A percentile compares a stretch with the other conserved stretches of the same genome.
Evolutionary conservation across 2,888 invertebrate species (phyloP).

Genomic region (Muschampia plurimacula): DNA sequence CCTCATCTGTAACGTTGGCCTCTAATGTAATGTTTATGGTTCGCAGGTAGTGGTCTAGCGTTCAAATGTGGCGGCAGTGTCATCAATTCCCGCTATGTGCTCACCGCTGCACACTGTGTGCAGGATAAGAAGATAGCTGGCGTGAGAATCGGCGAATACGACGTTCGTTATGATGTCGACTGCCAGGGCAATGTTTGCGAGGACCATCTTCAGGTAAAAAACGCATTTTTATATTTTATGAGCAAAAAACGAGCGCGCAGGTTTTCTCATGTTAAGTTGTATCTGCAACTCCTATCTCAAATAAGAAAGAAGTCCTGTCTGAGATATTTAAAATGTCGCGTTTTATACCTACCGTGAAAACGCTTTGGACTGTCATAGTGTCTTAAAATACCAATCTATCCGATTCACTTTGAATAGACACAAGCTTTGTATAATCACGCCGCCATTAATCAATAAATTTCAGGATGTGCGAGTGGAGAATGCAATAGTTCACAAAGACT

Average conservation of each 20-base stretch:
- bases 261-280: no score
- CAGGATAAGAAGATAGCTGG: constrained; percentile 30
- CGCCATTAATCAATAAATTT: not conserved
- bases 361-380: no score
- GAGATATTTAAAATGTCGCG: no score
- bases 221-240: no score
- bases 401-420: no score
- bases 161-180: constrained; percentile 22
- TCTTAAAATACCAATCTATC: not conserved
- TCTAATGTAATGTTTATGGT: not conserved
- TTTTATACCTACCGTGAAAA: not conserved
- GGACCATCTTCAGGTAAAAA: constrained; percentile 15
- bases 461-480: constrained; percentile 23
- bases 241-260: no score
- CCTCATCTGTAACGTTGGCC: no score
- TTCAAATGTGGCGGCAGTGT: constrained; percentile 50
- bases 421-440: no score
- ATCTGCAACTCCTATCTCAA: no score
- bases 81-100: constrained; percentile 72
- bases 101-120: constrained; percentile 78
- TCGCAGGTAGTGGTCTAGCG: not conserved
- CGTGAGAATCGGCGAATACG: constrained; percentile 42
- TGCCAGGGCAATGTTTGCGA: constrained; percentile 21
- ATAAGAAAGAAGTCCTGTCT: no score
- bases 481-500: not conserved